Base-by-base conservation (phyloP, 2,888 invertebrate species). In the Chaitophorus viminalis region DNA sequence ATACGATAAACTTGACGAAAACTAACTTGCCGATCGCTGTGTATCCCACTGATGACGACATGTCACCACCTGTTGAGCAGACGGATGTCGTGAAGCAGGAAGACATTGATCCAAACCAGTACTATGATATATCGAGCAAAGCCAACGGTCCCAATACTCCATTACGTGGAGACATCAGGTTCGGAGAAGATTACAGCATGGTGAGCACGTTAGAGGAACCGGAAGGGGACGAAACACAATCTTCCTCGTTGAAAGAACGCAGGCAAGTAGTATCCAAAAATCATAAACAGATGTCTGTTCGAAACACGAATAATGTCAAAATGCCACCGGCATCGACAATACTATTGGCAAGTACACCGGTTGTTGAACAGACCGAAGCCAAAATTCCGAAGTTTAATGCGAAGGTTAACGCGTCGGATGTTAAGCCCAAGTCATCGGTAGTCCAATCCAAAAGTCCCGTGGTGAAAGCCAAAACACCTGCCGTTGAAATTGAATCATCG, bases 121-220 rank as follows among this genome's bases (percentile, higher is more conserved):
- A 60, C 25, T 21, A 21, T 6, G 18, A 60, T 25, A 46, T 46
- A 1, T 1, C 14, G 46, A 29, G 25, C 29, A 1, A 60, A 18
- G 21, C 25, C 17, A n/a, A 25, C 25, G 76, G 36, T 46, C n/a
- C 76, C 68, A n/a, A 1, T 6, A 17, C 18, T 17, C 46, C 75
- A 46, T 31, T 25, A 25, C 65, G 84, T 0, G 84, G 84, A 65
- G 84, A 84, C 76, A 68, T 84, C 31, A 39, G 36, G 46, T 46
- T 25, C 31, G 65, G 11, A 60, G 60, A 60, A 60, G 60, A 60
- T 60, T 60, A 60, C 60, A 60, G 11, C 25, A 25, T 18, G 21
- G 18, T 14, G 36, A 65, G 76, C 70, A 0, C 74, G 31, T 29
- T 33, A 33, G 33, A 72, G 6, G 52, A 33, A 82, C n/a, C 17